Percentiles rank a stretch among this genome's conserved stretches.
Conservation (phyloP, 2,888 invertebrate species). For the Perithous albicinctus region DNA sequence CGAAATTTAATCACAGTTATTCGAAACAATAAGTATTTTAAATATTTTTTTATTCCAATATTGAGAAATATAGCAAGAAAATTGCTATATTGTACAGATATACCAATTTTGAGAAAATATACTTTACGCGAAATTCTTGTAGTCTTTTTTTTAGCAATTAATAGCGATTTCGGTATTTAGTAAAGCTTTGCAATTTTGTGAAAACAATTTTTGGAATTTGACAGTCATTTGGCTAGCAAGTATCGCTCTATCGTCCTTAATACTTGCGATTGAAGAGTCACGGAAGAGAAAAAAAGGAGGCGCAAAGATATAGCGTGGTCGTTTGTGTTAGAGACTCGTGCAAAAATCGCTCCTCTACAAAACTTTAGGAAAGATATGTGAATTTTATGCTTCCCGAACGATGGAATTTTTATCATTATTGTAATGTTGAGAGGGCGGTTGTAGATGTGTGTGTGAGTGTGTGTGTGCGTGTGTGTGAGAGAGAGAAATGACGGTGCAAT, state of each 20-base stretch:
- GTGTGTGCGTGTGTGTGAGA: not conserved
- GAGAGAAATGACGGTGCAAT: conserved; percentile 14
- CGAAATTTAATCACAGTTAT: too few relatives aligned
- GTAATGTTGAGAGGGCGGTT: not conserved
- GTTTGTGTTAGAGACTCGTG: not conserved
- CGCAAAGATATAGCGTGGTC: not conserved
- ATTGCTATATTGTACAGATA: not conserved
- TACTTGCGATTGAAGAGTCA: not conserved
- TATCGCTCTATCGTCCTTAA: not conserved
- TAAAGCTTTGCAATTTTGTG: not conserved
- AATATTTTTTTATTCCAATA: not conserved
- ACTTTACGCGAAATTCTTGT: not conserved
- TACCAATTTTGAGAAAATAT: not conserved
- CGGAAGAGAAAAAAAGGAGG: not conserved
- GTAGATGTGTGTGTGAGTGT: not conserved
- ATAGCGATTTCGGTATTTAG: too few relatives aligned
- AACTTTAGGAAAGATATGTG: conserved; percentile 32
- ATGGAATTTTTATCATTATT: conserved; percentile 30
- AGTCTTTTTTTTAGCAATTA: not conserved
- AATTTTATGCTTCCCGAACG: conserved; percentile 31
- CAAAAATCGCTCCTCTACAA: conserved; percentile 21
- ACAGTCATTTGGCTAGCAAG: conserved; percentile 23
- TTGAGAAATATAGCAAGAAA: not conserved
- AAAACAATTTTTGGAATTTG: not conserved
- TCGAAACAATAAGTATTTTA: too few relatives aligned